These are phyloP conservation scores for Hyposoter dolosus DNA, from an alignment of 2,888 invertebrate species.

Conservation along the genomic window DNA sequence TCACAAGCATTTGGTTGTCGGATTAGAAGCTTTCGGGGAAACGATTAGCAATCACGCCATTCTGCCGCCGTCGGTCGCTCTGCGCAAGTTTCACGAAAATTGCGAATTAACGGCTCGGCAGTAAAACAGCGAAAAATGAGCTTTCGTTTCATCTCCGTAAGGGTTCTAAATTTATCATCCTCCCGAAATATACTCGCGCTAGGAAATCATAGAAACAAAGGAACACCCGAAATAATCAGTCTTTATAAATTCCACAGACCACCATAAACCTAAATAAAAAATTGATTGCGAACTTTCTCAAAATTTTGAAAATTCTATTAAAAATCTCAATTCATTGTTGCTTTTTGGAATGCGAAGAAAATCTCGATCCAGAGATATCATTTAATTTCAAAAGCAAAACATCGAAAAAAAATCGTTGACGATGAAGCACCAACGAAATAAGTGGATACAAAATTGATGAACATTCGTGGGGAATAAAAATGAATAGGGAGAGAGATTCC, in stretches of 20 bases:
- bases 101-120: slow-evolving; percentile 17
- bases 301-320: background rate
- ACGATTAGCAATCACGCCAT: slow-evolving; percentile 33
- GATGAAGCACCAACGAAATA: background rate
- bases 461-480: background rate
- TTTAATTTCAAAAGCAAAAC: background rate
- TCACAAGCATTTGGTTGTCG: slow-evolving; percentile 2
- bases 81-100: background rate
- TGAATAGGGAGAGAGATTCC: background rate
- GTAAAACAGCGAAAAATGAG: background rate
- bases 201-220: background rate
- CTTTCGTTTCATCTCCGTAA: slow-evolving; percentile 1
- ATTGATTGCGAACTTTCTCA: background rate
- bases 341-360: background rate
- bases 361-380: background rate
- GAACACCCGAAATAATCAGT: background rate
- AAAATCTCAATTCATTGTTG: no score
- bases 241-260: background rate
- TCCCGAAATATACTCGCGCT: background rate
- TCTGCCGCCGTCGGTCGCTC: background rate
- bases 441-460: slow-evolving; percentile 1
- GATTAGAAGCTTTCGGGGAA: slow-evolving; percentile 48
- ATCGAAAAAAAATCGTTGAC: background rate
- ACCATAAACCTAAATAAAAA: background rate
- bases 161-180: background rate